phyloP scores from a whole-genome alignment of 2,888 invertebrate species.

The Pyralis farinalis region DNA sequence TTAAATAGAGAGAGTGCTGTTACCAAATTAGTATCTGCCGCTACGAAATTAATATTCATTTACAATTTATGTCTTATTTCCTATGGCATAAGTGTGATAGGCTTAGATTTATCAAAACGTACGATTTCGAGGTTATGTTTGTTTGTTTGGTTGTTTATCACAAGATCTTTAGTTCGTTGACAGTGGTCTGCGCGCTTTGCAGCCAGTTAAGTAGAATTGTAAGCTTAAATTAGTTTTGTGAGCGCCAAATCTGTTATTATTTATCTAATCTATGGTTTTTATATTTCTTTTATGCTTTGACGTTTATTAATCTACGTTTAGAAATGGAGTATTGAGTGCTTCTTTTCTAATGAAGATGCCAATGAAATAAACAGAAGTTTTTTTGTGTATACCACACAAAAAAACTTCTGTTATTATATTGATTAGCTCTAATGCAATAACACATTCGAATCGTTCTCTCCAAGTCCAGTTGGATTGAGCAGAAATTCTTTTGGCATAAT shows the following conservation, averaged over 20 bases:
- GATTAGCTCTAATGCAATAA: constrained; percentile 3
- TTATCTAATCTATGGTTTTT: constrained; percentile 24
- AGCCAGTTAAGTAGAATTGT: constrained; percentile 39
- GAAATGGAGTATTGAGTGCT: constrained; percentile 1
- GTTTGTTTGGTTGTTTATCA: constrained; percentile 32
- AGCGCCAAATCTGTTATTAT: constrained; percentile 23
- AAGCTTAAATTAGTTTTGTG: constrained; percentile 47
- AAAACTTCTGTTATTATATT: constrained; percentile 11
- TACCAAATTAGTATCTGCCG: background rate
- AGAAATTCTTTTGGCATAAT: too few relatives aligned
- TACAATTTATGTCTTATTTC: constrained; percentile 13
- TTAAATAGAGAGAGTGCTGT: constrained; percentile 18
- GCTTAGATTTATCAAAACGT: background rate
- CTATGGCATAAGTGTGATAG: constrained; percentile 4
- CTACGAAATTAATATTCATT: background rate
- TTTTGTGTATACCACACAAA: too few relatives aligned
- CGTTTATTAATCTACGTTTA: constrained; percentile 6
- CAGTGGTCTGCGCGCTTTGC: constrained; percentile 51
- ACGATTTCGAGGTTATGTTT: constrained; percentile 10
- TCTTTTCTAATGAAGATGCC: constrained; percentile 4
- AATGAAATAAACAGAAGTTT: constrained; percentile 1
- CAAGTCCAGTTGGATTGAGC: too few relatives aligned
- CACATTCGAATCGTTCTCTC: too few relatives aligned
- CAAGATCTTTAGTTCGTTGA: constrained; percentile 42
- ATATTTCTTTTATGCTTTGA: constrained; percentile 10